Conservation (phyloP, 1,140 invertebrate genomes). For the Aphelenchoides fujianensis region DNA sequence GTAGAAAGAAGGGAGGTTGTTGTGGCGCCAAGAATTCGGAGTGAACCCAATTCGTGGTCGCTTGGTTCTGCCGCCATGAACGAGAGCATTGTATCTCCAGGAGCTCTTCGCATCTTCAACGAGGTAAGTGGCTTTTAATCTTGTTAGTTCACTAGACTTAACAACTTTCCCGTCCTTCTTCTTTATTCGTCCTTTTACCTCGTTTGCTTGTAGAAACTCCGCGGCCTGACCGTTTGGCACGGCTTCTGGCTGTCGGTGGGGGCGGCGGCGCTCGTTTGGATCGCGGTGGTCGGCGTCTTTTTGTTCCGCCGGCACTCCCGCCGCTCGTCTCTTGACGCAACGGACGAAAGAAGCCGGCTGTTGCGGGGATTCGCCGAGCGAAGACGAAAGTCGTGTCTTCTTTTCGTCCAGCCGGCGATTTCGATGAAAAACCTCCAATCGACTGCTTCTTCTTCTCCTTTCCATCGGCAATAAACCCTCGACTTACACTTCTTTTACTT, state of each 20-base stretch:
- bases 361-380: neutral
- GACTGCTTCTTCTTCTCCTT: too few relatives aligned
- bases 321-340: neutral
- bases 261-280: neutral
- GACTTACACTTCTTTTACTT: too few relatives aligned
- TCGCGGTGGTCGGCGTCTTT: neutral
- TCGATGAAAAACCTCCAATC: neutral
- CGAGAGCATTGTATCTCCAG: neutral
- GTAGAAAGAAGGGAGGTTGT: too few relatives aligned
- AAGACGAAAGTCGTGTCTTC: neutral
- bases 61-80: neutral
- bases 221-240: neutral
- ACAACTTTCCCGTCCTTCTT: too few relatives aligned
- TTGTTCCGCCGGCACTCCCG: neutral
- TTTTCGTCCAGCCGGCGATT: neutral
- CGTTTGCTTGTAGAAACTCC: too few relatives aligned
- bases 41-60: neutral
- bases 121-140: neutral
- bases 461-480: too few relatives aligned
- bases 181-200: neutral
- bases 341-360: neutral
- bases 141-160: neutral
- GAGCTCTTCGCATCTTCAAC: too few relatives aligned
- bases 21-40: too few relatives aligned
- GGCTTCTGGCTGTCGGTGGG: neutral